A percentile compares a stretch with the other conserved stretches of the same genome.
phyloP scores from a whole-genome alignment of 1,140 invertebrate species.

The Cydia fagiglandana region DNA sequence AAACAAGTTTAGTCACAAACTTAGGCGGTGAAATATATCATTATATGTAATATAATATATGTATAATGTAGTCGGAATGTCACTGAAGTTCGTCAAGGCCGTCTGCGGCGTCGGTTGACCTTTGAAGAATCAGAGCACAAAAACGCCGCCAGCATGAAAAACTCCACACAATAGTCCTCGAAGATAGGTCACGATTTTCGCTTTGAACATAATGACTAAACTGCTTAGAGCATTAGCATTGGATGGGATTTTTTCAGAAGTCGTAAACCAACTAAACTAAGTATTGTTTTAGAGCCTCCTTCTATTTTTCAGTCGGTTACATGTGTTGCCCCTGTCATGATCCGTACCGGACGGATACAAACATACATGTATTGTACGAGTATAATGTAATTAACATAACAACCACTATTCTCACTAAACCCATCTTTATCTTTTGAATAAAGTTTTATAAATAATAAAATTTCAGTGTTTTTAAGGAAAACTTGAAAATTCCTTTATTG shows the following conservation, averaged over 20 bases:
- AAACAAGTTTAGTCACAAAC: background rate
- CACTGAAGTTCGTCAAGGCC: background rate
- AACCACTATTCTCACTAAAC: too few relatives aligned
- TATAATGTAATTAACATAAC: too few relatives aligned
- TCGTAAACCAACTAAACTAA: background rate
- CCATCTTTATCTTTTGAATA: too few relatives aligned
- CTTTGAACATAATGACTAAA: background rate
- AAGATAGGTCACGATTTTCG: slow-evolving; percentile 28
- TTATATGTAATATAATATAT: background rate
- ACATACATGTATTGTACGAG: too few relatives aligned
- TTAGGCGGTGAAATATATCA: background rate
- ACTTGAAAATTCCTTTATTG: too few relatives aligned
- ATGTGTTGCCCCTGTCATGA: too few relatives aligned
- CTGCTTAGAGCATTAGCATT: background rate
- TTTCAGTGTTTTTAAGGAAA: too few relatives aligned
- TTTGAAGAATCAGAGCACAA: slow-evolving; percentile 32
- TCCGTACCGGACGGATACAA: too few relatives aligned
- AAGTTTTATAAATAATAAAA: too few relatives aligned
- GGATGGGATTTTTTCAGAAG: background rate
- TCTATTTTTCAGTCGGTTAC: background rate
- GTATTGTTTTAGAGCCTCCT: background rate
- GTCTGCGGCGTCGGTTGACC: slow-evolving; percentile 13
- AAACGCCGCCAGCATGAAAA: slow-evolving; percentile 11
- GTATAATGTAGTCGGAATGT: background rate
- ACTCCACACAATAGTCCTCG: background rate